Base-by-base conservation (phyloP, 1,140 invertebrate genomes). In the Achatina immaculata region DNA sequence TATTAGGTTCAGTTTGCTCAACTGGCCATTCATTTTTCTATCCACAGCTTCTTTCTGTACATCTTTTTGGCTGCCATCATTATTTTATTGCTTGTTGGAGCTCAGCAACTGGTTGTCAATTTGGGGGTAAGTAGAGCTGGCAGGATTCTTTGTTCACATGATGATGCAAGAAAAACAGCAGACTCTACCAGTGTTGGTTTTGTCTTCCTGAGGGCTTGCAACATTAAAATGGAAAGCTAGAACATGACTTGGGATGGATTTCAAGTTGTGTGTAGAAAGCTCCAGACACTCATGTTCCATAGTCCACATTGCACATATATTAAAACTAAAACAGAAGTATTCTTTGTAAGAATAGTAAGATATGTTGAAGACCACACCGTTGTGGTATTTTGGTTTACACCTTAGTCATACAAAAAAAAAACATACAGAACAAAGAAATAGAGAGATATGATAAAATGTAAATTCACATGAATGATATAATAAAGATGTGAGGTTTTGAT, bases 61-160 rank as follows among this genome's bases (percentile, higher is more conserved):
- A 75, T 83, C 36, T 83, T 83, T 48, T 76, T 83, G 79, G 79
- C 75, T 38, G 82, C 82, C n/a, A 65, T 83, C 74, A 66, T 76
- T 16, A 78, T 83, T 82, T 81, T 81, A 40, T 68, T 82, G 24
- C 66, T 82, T 28, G 78, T 81, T 74, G 78, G 79, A 78, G 71
- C 79, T 48, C 81, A 81, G 28, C 78, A 79, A 55, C 28, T 80
- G 16, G 74, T 81, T n/a, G 65, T 75, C 16, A 78, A 45, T 40
- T 71, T 78, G 38, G 74, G 82, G 31, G 82, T 83, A 71, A 83
- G 82, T 81, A 48, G 14, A 24, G 38, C 40, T 72, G 31, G 11
- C 31, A 42, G 31, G 38, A 45, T 36, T 4, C 11, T 48, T 51
- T 45, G 28, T 51, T 38, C 69, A 24, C 62, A 21, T 11, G 7